These are phyloP conservation scores for Laticauda colubrina DNA, from an alignment of 2,113 vertebrate species.

Conservation along the genomic window DNA sequence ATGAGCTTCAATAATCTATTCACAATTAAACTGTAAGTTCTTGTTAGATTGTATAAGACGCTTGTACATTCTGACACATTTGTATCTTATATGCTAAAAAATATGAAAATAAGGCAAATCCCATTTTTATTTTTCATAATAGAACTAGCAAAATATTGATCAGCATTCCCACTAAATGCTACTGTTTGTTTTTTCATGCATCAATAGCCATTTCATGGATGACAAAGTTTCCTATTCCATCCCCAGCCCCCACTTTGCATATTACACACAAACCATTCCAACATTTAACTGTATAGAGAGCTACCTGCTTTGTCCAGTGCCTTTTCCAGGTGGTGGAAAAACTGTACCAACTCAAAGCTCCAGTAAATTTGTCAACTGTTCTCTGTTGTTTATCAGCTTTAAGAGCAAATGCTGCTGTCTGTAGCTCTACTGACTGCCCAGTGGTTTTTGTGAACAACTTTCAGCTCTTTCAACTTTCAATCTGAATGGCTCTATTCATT, in stretches of 20 bases:
- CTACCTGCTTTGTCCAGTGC: neutral
- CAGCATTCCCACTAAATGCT: slow-evolving; percentile 27
- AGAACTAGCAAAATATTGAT: slow-evolving; percentile 43
- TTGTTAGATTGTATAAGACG: neutral
- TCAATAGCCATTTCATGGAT: neutral
- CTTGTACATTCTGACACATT: neutral
- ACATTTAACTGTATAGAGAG: neutral
- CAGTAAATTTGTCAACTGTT: slow-evolving; percentile 30
- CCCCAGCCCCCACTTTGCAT: neutral
- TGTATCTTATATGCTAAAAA: slow-evolving; percentile 11
- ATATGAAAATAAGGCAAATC: neutral
- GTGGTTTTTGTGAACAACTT: slow-evolving; percentile 67
- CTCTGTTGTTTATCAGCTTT: slow-evolving; percentile 48
- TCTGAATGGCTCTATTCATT: slow-evolving; percentile 73
- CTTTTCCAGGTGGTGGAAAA: neutral
- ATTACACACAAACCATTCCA: neutral
- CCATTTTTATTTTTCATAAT: slow-evolving; percentile 48
- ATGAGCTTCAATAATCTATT: neutral
- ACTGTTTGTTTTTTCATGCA: slow-evolving; percentile 31
- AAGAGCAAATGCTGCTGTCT: slow-evolving; percentile 41
- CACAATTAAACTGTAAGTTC: too few species aligned
- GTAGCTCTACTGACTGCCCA: slow-evolving; percentile 50
- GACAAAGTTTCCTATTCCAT: neutral
- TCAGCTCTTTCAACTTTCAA: slow-evolving; percentile 64
- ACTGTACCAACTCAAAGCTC: slow-evolving; percentile 21